Percentiles rank a stretch among this genome's conserved stretches.
These are phyloP conservation scores for Parauchenoglanis punctatus DNA, from an alignment of 2,797 vertebrate species.

Conservation along the genomic window DNA sequence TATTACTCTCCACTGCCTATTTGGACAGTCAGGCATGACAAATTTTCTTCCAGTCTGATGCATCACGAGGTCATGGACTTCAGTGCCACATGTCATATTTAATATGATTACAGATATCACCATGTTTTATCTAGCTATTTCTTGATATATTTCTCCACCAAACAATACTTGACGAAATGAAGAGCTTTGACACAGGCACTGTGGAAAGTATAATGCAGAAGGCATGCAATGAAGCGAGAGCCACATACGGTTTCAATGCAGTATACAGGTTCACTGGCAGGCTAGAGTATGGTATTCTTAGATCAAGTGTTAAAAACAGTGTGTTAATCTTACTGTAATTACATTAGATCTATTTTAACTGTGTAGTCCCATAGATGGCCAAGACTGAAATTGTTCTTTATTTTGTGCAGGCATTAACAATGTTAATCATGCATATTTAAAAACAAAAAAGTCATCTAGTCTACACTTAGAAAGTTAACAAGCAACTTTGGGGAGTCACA, in stretches of 20 bases:
- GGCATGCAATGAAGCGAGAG: constrained; percentile 6
- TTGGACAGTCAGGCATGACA: background rate
- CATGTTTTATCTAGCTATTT: background rate
- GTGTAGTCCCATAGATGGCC: constrained; percentile 5
- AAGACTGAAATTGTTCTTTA: constrained; percentile 65
- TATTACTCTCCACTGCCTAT: background rate
- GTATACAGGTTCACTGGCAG: constrained; percentile 69
- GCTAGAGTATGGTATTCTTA: constrained; percentile 70
- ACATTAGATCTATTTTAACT: constrained; percentile 54
- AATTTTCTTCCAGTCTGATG: background rate
- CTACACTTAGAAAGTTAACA: background rate
- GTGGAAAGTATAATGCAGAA: constrained; percentile 10
- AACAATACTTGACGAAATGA: background rate
- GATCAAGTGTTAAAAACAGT: constrained; percentile 73
- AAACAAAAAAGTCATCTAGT: background rate
- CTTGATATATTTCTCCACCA: background rate
- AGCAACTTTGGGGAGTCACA: background rate
- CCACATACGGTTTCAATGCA: constrained; percentile 62
- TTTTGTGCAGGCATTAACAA: constrained; percentile 68
- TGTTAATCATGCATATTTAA: constrained; percentile 72
- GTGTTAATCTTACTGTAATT: constrained; percentile 65
- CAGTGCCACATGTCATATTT: background rate
- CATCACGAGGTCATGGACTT: background rate
- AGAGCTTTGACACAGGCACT: background rate
- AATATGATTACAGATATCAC: background rate